Conservation (phyloP, 2,797 vertebrate species). For the Tolypeutes matacus region DNA sequence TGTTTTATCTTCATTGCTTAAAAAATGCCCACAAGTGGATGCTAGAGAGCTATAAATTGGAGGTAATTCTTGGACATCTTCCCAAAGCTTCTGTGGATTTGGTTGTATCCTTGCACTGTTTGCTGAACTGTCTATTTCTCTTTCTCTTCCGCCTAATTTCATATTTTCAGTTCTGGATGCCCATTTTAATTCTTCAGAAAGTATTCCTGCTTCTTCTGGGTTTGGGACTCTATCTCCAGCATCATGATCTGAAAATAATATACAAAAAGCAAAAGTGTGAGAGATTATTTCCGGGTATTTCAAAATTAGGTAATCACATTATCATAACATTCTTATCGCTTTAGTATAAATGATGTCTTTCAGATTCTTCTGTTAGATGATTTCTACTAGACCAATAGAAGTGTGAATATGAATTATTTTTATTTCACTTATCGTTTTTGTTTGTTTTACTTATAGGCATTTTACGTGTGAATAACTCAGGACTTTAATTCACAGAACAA, state of each 20-base stretch:
- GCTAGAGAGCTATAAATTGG: conserved; percentile 54
- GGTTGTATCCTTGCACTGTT: conserved; percentile 69
- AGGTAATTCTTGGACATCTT: conserved; percentile 74
- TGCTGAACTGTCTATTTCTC: conserved; percentile 76
- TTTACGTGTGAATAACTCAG: conserved; percentile 27
- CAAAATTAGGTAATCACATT: conserved; percentile 21
- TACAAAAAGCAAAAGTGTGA: conserved; percentile 60
- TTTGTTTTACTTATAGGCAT: conserved; percentile 31
- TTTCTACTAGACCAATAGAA: conserved; percentile 36
- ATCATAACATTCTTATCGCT: neutral
- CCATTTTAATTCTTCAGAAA: conserved; percentile 84
- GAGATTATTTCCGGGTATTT: conserved; percentile 36
- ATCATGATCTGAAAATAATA: conserved; percentile 83
- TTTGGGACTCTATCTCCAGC: conserved; percentile 73
- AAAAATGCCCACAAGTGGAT: conserved; percentile 66
- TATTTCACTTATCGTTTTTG: neutral
- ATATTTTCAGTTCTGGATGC: conserved; percentile 78
- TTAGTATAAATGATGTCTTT: neutral
- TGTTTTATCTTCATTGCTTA: conserved; percentile 73
- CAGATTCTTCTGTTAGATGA: conserved; percentile 11
- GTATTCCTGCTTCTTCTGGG: conserved; percentile 72
- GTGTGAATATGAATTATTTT: neutral
- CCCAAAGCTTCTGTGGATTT: conserved; percentile 70
- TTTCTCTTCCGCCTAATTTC: conserved; percentile 75
- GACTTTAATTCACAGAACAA: conserved; percentile 52